Conservation (phyloP, 2,888 invertebrate species). For the Drosophila tripunctata region DNA sequence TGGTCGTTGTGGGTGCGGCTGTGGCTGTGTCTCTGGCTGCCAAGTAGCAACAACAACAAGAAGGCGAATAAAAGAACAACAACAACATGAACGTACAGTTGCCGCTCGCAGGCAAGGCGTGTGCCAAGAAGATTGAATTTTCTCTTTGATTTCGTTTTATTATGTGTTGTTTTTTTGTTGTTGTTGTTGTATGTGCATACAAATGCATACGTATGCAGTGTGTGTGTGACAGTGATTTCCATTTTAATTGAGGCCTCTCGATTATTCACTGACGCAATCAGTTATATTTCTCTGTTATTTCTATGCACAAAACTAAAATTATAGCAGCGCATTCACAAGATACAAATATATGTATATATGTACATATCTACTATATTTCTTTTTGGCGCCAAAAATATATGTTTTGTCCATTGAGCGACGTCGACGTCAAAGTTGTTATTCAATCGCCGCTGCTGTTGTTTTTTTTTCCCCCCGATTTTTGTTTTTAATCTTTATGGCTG, state of each 20-base stretch:
- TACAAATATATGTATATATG: no score
- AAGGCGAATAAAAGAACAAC: no score
- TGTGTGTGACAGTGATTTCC: constrained; percentile 72
- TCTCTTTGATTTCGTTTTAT: constrained; percentile 35
- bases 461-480: neutral
- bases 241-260: constrained; percentile 69
- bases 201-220: constrained; percentile 12
- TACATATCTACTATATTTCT: no score
- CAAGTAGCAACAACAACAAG: constrained; percentile 32
- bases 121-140: constrained; percentile 58
- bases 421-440: constrained; percentile 56
- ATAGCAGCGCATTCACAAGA: neutral
- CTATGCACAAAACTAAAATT: constrained; percentile 17
- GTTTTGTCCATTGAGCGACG: constrained; percentile 38
- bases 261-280: constrained; percentile 61
- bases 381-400: constrained; percentile 60
- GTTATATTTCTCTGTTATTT: constrained; percentile 33
- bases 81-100: constrained; percentile 60
- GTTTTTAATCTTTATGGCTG: constrained; percentile 20
- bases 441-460: constrained; percentile 43
- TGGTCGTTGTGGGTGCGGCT: constrained; percentile 68
- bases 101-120: constrained; percentile 52
- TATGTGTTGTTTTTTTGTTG: constrained; percentile 9
- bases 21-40: constrained; percentile 66
- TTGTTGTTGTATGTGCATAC: constrained; percentile 5